These are phyloP conservation scores for Polymixis lichenea DNA, from an alignment of 2,888 invertebrate genomes.

Conservation along the genomic window DNA sequence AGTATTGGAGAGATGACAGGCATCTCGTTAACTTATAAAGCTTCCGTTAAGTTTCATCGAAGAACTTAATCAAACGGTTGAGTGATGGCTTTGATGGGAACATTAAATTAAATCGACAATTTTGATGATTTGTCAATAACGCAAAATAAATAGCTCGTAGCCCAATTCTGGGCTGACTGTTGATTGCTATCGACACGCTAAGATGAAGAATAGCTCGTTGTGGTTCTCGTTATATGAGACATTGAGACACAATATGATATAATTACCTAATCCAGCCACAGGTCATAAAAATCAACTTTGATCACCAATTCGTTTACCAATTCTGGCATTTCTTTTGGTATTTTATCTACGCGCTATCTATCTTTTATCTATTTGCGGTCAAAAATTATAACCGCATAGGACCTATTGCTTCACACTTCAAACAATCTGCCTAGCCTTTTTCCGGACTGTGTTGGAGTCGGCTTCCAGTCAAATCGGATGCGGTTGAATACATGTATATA, in stretches of 20 bases:
- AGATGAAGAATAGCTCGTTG: neutral
- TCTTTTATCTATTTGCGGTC: no score
- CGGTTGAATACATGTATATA: no score
- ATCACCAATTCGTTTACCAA: neutral
- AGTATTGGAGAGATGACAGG: constrained; percentile 12
- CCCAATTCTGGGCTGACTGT: no score
- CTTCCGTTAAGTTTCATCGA: constrained; percentile 11
- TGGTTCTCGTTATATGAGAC: neutral
- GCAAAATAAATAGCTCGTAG: neutral
- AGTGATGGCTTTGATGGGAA: neutral
- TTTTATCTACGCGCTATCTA: no score
- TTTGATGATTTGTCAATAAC: neutral
- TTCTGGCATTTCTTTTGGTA: no score
- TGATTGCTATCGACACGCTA: no score
- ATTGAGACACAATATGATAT: neutral
- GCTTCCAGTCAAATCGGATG: no score
- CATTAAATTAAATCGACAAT: neutral
- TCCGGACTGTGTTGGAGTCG: no score
- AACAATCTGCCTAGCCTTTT: no score
- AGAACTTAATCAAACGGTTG: neutral
- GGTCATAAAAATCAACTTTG: no score
- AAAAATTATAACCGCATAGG: neutral
- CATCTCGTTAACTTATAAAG: neutral
- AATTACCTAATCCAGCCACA: neutral
- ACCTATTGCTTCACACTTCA: no score